Evolutionary conservation across 2,888 invertebrate genomes (phyloP).

Genomic region (Yponomeuta cagnagella): DNA sequence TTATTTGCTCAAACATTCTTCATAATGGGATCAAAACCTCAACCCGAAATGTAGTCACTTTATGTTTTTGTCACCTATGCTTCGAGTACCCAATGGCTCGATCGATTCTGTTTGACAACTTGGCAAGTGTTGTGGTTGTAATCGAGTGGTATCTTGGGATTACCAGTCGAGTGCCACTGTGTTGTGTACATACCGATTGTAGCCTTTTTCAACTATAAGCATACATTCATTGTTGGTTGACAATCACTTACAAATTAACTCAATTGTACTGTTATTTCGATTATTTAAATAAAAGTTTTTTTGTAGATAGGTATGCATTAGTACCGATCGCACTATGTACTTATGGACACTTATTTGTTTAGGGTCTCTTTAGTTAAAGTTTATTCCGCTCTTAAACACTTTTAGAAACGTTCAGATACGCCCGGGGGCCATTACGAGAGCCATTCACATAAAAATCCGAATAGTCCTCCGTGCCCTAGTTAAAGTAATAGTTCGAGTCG

Average conservation of each 20-base stretch:
- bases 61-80: not conserved
- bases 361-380: too few species aligned
- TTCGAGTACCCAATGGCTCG: constrained; percentile 28
- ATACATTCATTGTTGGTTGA: not conserved
- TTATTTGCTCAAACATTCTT: too few species aligned
- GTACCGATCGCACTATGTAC: too few species aligned
- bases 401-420: too few species aligned
- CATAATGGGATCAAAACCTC: not conserved
- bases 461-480: not conserved
- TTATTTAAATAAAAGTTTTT: not conserved
- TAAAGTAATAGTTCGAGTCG: not conserved
- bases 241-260: not conserved
- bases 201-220: not conserved
- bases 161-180: constrained; percentile 26
- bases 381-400: too few species aligned
- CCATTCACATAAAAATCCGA: not conserved
- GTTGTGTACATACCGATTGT: not conserved
- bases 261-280: not conserved
- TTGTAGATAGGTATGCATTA: not conserved
- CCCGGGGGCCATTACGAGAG: too few species aligned
- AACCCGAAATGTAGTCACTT: not conserved
- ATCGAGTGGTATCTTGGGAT: constrained; percentile 70
- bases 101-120: constrained; percentile 40
- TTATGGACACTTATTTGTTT: too few species aligned
- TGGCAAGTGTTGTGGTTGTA: constrained; percentile 50